Conservation (phyloP, 2,888 invertebrate genomes). For the Netelia fuscicornis region DNA sequence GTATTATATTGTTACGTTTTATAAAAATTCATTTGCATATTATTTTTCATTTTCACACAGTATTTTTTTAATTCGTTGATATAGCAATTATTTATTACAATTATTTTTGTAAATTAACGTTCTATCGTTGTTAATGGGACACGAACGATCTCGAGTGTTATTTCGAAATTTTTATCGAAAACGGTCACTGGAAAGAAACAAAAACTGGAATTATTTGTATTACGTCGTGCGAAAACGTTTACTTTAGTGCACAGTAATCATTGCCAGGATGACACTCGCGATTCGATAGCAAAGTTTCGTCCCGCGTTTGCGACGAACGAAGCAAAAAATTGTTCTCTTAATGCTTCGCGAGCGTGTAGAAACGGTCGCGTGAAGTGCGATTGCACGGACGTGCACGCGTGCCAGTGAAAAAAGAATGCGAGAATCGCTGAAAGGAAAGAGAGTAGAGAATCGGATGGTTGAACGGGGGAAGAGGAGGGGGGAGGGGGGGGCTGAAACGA, state of each 20-base stretch:
- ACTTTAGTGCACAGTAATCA: conserved; percentile 19
- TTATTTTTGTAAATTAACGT: too few relatives aligned
- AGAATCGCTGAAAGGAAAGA: conserved; percentile 42
- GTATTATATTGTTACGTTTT: too few relatives aligned
- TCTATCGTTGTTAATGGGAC: too few relatives aligned
- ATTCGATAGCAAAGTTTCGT: conserved; percentile 37
- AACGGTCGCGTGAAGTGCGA: conserved; percentile 48
- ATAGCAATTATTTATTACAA: too few relatives aligned
- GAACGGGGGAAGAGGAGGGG: neutral
- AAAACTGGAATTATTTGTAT: conserved; percentile 9
- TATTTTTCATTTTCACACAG: too few relatives aligned
- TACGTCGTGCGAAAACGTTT: conserved; percentile 3
- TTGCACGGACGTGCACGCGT: conserved; percentile 27
- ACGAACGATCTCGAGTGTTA: neutral
- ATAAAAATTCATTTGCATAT: too few relatives aligned
- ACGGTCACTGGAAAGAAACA: neutral
- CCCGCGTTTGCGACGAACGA: neutral
- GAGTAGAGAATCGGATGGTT: conserved; percentile 7
- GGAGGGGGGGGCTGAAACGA: conserved; percentile 7
- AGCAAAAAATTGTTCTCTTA: neutral
- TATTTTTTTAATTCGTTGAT: too few relatives aligned
- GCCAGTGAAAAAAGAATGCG: conserved; percentile 44
- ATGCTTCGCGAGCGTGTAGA: conserved; percentile 9
- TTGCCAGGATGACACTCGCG: conserved; percentile 39
- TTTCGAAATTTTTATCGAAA: neutral